Evolutionary conservation across 2,888 invertebrate species (phyloP).

Genomic region (Ischnus inquisitorius): DNA sequence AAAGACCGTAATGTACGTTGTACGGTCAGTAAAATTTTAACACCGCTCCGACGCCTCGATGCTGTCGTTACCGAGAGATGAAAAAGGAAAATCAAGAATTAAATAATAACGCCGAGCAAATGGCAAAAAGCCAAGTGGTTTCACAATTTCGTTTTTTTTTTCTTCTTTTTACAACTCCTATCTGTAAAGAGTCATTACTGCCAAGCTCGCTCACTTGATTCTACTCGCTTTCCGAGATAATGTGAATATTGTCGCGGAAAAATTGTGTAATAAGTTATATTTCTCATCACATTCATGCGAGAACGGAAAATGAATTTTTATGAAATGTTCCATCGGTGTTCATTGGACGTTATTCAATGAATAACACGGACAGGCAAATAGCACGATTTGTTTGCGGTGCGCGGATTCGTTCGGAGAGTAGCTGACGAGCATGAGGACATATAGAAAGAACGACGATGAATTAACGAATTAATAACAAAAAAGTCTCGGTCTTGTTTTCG

Average conservation of each 20-base stretch:
- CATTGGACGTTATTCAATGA: too few species aligned
- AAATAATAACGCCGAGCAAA: constrained; percentile 7
- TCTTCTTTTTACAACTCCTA: background rate
- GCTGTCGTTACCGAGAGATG: background rate
- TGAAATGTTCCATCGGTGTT: too few species aligned
- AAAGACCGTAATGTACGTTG: constrained; percentile 32
- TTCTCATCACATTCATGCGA: background rate
- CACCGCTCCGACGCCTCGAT: constrained; percentile 39
- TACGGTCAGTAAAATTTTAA: constrained; percentile 51
- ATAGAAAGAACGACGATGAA: too few species aligned
- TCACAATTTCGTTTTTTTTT: constrained; percentile 12
- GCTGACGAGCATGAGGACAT: too few species aligned
- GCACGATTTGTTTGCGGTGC: too few species aligned
- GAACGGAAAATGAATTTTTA: too few species aligned
- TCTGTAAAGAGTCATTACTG: background rate
- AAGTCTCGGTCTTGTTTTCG: too few species aligned
- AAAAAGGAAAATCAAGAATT: constrained; percentile 5
- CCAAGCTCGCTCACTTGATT: background rate
- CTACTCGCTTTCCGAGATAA: background rate
- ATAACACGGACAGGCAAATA: too few species aligned
- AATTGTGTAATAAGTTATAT: background rate
- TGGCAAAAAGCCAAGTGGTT: constrained; percentile 17
- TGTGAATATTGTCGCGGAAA: background rate
- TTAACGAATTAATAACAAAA: too few species aligned
- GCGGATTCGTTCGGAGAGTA: too few species aligned